phyloP scores from a whole-genome alignment of 2,797 vertebrate genomes.

The Lindbergichthys nudifrons region DNA sequence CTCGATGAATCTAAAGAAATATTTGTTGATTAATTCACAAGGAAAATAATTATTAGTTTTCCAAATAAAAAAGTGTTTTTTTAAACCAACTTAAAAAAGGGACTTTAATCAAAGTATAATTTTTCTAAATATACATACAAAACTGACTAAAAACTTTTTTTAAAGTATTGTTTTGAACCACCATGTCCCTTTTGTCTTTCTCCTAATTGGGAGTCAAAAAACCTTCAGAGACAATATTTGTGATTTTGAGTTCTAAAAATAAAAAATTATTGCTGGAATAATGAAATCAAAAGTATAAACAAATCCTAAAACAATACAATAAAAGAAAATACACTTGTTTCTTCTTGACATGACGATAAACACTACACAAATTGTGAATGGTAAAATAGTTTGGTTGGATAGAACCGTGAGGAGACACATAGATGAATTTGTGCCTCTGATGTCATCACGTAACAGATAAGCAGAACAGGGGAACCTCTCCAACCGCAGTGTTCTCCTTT shows the following conservation, averaged over 20 bases:
- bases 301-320: neutral
- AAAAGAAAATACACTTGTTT: neutral
- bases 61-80: no score
- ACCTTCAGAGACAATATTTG: neutral
- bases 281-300: neutral
- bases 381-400: neutral
- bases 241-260: neutral
- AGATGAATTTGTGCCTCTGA: slow-evolving; percentile 17
- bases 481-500: slow-evolving; percentile 1
- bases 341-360: no score
- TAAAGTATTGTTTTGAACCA: neutral
- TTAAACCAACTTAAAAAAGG: no score
- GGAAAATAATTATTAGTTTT: no score
- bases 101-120: no score
- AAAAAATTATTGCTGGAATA: neutral
- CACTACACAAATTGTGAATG: neutral
- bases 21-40: no score
- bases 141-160: neutral
- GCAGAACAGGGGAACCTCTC: neutral
- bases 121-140: neutral
- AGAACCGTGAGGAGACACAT: slow-evolving; percentile 26
- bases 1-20: no score
- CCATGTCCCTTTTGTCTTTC: neutral
- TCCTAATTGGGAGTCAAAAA: neutral
- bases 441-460: slow-evolving; percentile 39